These are phyloP conservation scores for Caradrina clavipalpis DNA, from an alignment of 2,888 invertebrate genomes.

Conservation along the genomic window DNA sequence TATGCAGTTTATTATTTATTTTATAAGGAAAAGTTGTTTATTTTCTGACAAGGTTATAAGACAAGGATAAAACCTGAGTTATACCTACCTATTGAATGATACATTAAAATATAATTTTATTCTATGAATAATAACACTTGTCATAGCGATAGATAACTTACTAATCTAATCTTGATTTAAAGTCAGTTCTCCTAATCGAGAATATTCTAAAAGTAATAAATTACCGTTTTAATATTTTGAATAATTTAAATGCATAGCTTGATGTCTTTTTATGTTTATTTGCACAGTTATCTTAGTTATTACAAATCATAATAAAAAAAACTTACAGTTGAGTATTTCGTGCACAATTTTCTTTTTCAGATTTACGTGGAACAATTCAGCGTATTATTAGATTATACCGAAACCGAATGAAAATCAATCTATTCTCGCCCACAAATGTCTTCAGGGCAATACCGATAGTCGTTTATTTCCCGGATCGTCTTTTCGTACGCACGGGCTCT, in stretches of 20 bases:
- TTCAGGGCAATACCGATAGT: constrained; percentile 74
- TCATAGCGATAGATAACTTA: constrained; percentile 32
- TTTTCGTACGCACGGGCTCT: constrained; percentile 71
- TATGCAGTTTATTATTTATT: constrained; percentile 13
- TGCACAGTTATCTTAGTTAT: background rate
- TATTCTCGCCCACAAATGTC: constrained; percentile 70
- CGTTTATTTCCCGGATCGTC: constrained; percentile 71
- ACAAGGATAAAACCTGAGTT: constrained; percentile 33
- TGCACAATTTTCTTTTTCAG: constrained; percentile 6
- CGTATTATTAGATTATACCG: constrained; percentile 48
- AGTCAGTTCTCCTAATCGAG: constrained; percentile 31
- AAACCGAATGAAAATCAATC: constrained; percentile 74
- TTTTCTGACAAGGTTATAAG: constrained; percentile 34
- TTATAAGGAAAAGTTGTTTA: constrained; percentile 33
- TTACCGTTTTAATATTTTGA: constrained; percentile 39
- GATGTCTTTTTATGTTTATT: constrained; percentile 19
- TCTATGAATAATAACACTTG: constrained; percentile 31
- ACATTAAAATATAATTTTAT: constrained; percentile 32
- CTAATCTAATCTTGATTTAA: constrained; percentile 44
- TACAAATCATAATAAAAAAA: background rate
- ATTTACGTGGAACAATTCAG: constrained; percentile 27
- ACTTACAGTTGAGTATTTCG: background rate
- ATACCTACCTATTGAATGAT: background rate
- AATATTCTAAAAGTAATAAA: constrained; percentile 37
- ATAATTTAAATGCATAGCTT: constrained; percentile 18